Conservation (phyloP, 2,797 vertebrate species). For the Hephaestus fuliginosus region DNA sequence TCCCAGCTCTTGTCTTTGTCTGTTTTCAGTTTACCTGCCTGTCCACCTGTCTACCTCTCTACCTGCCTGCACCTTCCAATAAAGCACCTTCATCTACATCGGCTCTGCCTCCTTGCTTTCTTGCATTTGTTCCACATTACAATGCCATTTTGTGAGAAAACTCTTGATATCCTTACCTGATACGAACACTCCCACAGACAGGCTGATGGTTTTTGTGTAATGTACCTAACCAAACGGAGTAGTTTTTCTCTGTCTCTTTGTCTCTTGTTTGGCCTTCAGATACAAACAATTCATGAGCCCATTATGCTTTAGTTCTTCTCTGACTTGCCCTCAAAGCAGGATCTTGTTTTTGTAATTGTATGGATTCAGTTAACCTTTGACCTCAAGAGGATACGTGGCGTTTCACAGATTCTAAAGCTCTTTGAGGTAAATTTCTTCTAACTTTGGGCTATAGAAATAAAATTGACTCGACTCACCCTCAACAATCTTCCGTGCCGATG, state of each 20-base stretch:
- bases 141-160: too few relatives aligned
- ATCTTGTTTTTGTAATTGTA: background rate
- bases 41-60: too few relatives aligned
- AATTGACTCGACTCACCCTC: conserved; percentile 16
- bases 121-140: too few relatives aligned
- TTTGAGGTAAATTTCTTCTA: background rate
- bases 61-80: too few relatives aligned
- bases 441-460: background rate
- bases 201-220: background rate
- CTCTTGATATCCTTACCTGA: too few relatives aligned
- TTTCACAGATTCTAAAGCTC: background rate
- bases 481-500: conserved; percentile 55
- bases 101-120: too few relatives aligned
- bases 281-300: background rate
- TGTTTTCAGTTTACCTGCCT: too few relatives aligned
- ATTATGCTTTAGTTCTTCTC: background rate
- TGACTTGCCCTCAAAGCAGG: background rate
- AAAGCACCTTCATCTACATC: too few relatives aligned
- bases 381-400: background rate
- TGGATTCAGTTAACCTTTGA: background rate
- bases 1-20: too few relatives aligned
- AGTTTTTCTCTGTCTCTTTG: too few relatives aligned
- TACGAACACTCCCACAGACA: background rate
- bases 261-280: background rate
- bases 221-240: too few relatives aligned